Percentiles rank a stretch among this genome's conserved stretches.
Evolutionary conservation across 2,797 vertebrate genomes (phyloP).

Genomic region (Poliocrania exsul): DNA sequence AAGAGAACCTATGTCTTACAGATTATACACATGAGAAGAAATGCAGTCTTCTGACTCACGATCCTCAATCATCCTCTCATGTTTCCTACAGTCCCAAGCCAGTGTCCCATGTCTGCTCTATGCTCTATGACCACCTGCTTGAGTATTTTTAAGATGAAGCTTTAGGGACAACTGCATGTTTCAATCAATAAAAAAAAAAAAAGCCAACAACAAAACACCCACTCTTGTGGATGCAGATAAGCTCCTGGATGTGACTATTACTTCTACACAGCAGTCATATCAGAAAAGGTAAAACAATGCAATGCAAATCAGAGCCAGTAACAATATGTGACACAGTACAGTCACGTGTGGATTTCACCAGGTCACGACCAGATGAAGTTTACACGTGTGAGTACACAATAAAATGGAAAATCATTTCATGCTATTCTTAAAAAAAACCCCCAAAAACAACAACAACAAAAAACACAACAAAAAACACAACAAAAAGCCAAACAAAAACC

Average conservation of each 20-base stretch:
- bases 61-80: neutral
- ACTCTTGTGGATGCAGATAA: neutral
- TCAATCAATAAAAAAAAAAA: neutral
- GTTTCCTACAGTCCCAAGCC: neutral
- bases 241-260: neutral
- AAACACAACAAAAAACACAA: no score
- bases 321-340: neutral
- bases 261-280: neutral
- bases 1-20: neutral
- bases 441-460: no score
- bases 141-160: neutral
- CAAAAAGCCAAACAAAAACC: no score
- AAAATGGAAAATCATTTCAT: neutral
- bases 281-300: neutral
- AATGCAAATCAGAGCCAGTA: neutral
- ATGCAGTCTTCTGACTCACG: neutral
- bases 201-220: neutral
- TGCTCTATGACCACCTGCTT: neutral
- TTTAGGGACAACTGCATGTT: neutral
- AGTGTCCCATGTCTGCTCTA: neutral
- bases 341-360: neutral
- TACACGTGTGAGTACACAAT: rapidly evolving
- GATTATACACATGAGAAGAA: neutral
- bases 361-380: neutral
- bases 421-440: neutral